Evolutionary conservation across 1,140 invertebrate genomes (phyloP).

Genomic region (Papilio machaon): DNA sequence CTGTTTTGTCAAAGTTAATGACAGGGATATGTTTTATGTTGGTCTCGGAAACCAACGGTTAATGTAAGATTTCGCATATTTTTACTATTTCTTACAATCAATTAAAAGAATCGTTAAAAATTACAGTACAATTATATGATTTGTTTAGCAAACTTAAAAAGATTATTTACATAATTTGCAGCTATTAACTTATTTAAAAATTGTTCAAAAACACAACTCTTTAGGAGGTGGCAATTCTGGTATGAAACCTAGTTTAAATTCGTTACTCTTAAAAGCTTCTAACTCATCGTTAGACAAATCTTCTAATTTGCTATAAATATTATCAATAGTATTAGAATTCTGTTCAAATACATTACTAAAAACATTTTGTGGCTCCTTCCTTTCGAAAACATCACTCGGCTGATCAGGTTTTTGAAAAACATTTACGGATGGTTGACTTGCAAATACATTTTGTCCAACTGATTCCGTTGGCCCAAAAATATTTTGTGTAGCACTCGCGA

Average conservation of each 20-base stretch:
- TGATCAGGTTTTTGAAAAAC: conserved; percentile 53
- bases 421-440: conserved; percentile 41
- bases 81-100: too few relatives aligned
- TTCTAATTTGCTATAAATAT: conserved; percentile 67
- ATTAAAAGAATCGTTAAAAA: too few relatives aligned
- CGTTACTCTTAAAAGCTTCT: conserved; percentile 61
- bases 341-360: conserved; percentile 57
- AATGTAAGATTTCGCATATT: too few relatives aligned
- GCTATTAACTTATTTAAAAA: neutral
- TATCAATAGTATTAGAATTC: conserved; percentile 44
- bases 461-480: conserved; percentile 45
- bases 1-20: too few relatives aligned
- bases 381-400: conserved; percentile 31
- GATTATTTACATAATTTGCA: neutral
- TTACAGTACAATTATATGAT: neutral
- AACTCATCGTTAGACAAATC: conserved; percentile 60
- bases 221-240: conserved; percentile 70
- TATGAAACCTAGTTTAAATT: conserved; percentile 70
- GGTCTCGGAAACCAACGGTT: too few relatives aligned
- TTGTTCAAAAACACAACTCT: conserved; percentile 53
- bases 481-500: conserved; percentile 47
- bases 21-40: too few relatives aligned
- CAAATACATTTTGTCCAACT: conserved; percentile 42
- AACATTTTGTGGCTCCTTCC: conserved; percentile 44
- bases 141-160: neutral